Evolutionary conservation across 2,888 invertebrate genomes (phyloP), one percentile per base, ranked within the genome.

Genomic region (Drosophila austrosaltans): DNA sequence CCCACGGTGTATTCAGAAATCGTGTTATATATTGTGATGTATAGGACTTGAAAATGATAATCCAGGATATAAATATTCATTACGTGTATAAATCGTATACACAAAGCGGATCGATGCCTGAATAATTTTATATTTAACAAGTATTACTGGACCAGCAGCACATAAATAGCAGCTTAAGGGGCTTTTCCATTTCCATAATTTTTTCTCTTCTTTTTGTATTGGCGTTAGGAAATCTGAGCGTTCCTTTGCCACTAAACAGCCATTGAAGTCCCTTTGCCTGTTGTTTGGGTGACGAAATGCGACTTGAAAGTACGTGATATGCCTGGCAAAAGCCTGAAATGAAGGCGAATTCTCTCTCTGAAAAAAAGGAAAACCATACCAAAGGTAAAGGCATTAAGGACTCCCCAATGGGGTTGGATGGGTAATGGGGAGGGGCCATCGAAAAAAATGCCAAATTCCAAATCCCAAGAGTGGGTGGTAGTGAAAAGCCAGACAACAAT

Each of bases 251-350:
- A 66, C 69, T 65, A 66, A 77, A 67, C 48, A 70, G 69, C 77
- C 60, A 74, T 79, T 73, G 72, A 63, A 53, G 54, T 56, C 57
- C 36, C 16, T 32, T 32, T 39, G 53, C 64, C 76, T 66, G 75
- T 58, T 65, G 69, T 79, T 74, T 71, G 80, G 87, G 85, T 85
- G 85, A 89, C 87, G 87, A 85, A 81, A 89, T 81, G 87, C 74
- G 85, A 69, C 75, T 81, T 73, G 62, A 66, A 75, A 75, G 65
- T 75, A 89, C 85, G 85, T 89, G 85, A 87, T 78, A 44, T 75
- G 85, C 84, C 68, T 89, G 64, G 60, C 53, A 74, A 85, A 63
- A 61, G 68, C 66, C 65, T 42, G 64, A 81, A 82, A 72, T 70
- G 63, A 77, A 56, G 62, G 28, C 64, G 66, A 71, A 64, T 66